These are phyloP conservation scores for Pangasius larnaudii DNA, from an alignment of 2,797 vertebrate genomes.

Conservation along the genomic window DNA sequence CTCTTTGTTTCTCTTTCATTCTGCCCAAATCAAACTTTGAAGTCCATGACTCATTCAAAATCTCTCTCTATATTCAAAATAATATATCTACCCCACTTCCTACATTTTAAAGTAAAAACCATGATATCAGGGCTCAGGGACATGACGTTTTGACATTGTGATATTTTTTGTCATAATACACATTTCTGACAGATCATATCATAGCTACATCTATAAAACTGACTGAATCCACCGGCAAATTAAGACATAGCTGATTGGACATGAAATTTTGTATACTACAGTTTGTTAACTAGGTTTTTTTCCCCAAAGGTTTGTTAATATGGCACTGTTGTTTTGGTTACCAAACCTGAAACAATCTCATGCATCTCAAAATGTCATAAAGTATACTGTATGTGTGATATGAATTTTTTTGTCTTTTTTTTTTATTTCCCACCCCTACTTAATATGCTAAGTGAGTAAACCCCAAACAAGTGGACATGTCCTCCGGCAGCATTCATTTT, in stretches of 20 bases:
- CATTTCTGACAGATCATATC: background rate
- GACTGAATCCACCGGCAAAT: background rate
- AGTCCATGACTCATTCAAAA: background rate
- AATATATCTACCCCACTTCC: background rate
- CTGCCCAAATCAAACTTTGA: constrained; percentile 20
- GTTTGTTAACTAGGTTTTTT: background rate
- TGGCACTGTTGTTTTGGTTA: background rate
- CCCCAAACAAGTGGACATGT: background rate
- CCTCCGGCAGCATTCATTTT: constrained; percentile 12
- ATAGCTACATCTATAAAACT: background rate
- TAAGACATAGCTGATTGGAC: background rate
- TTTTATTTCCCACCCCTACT: background rate
- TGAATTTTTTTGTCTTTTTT: background rate
- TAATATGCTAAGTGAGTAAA: constrained; percentile 9
- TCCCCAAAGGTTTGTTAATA: background rate
- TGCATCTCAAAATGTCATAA: background rate
- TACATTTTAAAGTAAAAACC: background rate
- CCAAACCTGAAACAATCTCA: background rate
- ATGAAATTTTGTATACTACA: background rate
- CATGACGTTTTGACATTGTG: background rate
- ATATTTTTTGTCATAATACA: background rate
- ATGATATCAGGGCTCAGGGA: background rate
- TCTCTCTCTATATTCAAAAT: background rate
- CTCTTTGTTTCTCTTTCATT: constrained; percentile 38
- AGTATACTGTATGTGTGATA: background rate